These are phyloP conservation scores for Apotomis capreana DNA, from an alignment of 2,888 invertebrate species.

Conservation along the genomic window DNA sequence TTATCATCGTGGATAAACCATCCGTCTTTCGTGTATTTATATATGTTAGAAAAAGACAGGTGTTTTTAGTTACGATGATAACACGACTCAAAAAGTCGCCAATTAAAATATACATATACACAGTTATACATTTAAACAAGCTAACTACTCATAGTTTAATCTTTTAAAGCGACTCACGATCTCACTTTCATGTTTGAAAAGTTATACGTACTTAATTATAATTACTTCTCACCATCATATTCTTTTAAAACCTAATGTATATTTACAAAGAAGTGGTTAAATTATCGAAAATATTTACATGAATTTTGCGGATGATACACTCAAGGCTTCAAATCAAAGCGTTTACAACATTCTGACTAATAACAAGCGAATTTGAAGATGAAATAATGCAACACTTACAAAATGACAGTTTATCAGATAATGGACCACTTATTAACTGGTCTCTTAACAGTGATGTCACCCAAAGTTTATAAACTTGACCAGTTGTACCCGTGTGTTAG, in stretches of 20 bases:
- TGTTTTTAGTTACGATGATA: background rate
- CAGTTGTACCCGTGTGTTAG: too few relatives aligned
- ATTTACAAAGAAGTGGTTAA: constrained; percentile 52
- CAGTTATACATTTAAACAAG: background rate
- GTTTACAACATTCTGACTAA: constrained; percentile 25
- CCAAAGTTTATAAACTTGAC: too few relatives aligned
- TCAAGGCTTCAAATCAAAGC: constrained; percentile 63
- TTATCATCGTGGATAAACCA: too few relatives aligned
- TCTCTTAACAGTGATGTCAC: too few relatives aligned
- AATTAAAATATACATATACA: background rate
- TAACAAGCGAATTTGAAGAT: constrained; percentile 25
- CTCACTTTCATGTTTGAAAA: background rate
- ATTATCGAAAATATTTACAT: constrained; percentile 39
- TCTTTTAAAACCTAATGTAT: constrained; percentile 10
- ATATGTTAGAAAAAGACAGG: too few relatives aligned
- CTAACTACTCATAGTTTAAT: background rate
- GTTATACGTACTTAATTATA: background rate
- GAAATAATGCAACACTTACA: constrained; percentile 17
- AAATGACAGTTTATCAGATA: background rate
- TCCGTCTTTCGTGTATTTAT: too few relatives aligned
- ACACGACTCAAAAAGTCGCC: background rate
- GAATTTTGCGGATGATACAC: constrained; percentile 67
- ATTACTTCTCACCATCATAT: constrained; percentile 11
- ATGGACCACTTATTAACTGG: background rate
- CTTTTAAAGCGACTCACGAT: background rate